Percentiles rank a stretch among this genome's conserved stretches.
Evolutionary conservation across 1,140 invertebrate genomes (phyloP).

Genomic region (Pachypsylla venusta): DNA sequence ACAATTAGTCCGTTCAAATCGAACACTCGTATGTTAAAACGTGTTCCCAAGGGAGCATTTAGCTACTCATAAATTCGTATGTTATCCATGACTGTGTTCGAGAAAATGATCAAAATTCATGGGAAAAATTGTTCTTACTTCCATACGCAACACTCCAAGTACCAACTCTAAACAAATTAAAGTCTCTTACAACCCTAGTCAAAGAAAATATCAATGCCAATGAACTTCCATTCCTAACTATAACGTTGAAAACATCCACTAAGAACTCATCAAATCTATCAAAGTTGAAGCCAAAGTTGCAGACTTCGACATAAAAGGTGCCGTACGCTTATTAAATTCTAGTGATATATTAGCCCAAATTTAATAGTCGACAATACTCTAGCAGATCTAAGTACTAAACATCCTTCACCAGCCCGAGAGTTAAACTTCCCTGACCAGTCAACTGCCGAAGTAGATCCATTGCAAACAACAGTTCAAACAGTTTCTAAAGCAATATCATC

Average conservation of each 20-base stretch:
- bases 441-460: slow-evolving; percentile 13
- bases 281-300: background rate
- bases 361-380: no score
- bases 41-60: background rate
- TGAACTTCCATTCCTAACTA: background rate
- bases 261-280: background rate
- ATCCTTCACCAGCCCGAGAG: background rate
- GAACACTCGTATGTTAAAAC: background rate
- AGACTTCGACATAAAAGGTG: background rate
- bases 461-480: slow-evolving; percentile 19
- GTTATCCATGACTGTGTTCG: background rate
- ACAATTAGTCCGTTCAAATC: background rate
- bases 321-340: background rate
- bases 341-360: background rate
- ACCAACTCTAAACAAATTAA: background rate
- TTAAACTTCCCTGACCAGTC: slow-evolving; percentile 11
- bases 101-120: background rate
- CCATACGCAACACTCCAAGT: background rate
- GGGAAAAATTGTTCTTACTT: background rate
- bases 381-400: background rate
- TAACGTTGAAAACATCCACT: background rate
- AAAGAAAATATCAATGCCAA: background rate
- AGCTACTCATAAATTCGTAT: background rate
- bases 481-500: slow-evolving; percentile 19
- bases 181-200: background rate